Conservation (phyloP, 2,113 vertebrate species). For the Ondatra zibethicus region DNA sequence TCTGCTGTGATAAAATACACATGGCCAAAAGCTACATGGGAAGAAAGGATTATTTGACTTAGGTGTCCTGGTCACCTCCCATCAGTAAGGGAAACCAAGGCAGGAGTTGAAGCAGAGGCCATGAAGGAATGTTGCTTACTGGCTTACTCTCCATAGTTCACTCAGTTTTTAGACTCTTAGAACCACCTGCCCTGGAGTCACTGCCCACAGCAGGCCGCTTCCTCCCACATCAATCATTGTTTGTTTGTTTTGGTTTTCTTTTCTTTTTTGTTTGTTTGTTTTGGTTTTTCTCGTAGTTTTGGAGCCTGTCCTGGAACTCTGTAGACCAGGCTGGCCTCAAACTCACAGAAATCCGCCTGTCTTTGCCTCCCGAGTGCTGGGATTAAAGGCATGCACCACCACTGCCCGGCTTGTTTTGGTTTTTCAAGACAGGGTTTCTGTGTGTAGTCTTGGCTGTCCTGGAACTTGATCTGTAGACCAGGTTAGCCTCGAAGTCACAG, state of each 20-base stretch:
- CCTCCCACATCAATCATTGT: not conserved
- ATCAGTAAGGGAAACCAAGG: not conserved
- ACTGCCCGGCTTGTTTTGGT: no score
- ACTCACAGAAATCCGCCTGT: no score
- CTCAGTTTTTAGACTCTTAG: not conserved
- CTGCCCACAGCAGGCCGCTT: not conserved
- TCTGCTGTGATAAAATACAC: not conserved
- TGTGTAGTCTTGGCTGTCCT: not conserved
- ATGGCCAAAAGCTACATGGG: not conserved
- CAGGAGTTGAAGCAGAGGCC: not conserved
- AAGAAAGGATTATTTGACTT: not conserved
- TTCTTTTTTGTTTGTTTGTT: no score
- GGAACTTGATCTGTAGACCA: not conserved
- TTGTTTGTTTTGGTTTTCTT: not conserved
- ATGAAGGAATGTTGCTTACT: no score
- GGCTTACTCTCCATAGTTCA: not conserved
- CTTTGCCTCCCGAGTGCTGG: no score
- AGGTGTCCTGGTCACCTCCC: not conserved
- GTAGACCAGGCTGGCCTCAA: no score
- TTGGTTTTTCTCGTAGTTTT: no score
- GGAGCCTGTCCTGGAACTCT: no score
- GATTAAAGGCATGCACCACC: no score
- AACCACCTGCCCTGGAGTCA: not conserved
- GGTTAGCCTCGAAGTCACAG: not conserved
- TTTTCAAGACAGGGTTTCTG: not conserved